Evolutionary conservation across 2,888 invertebrate genomes (phyloP), one percentile per base, ranked within the genome.

Genomic region (Cheilosia vulpina): DNA sequence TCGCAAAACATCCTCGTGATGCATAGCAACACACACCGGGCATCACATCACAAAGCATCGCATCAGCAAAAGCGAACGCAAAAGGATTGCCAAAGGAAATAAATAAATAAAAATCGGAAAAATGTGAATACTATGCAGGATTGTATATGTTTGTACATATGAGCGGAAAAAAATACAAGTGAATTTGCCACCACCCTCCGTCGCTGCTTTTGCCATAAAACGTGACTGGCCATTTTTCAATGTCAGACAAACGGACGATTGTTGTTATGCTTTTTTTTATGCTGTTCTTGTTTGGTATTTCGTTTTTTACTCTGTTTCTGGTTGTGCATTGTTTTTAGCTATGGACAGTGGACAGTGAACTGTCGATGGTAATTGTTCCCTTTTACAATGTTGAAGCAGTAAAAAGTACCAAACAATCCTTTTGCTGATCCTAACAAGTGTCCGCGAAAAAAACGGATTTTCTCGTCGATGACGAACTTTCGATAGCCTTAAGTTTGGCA

Each of bases 201-300:
- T 31, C 27, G 69, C n/a, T 34, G 9, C 43, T 52, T 53, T 45
- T 81, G 88, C 89, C 89, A 89, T 89, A 91, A 92, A 91, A 92
- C 91, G 91, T 92, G 91, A 92, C 92, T 91, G 90, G 89, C 91
- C 91, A 91, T 91, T 92, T 91, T 91, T 91, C 92, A 92, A 92
- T 92, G 92, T 92, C 91, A 92, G 92, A 91, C 90, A 89, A 88
- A 90, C 91, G 89, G 89, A 88, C 80, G 81, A 87, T 79, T 87
- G 81, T 87, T 87, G 82, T 87, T 87, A 66, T 87, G 78, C 75
- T 63, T 43, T 65, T 31, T 31, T 7, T 31, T 6, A 5, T 9
- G 31, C 87, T 88, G 72, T 87, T 85, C 87, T 53, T 38, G 38
- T 77, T 65, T 68, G 79, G 68, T 76, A 50, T 84, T 84, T 87